Evolutionary conservation across 2,888 invertebrate species (phyloP).

Genomic region (Heliconius aoede): DNA sequence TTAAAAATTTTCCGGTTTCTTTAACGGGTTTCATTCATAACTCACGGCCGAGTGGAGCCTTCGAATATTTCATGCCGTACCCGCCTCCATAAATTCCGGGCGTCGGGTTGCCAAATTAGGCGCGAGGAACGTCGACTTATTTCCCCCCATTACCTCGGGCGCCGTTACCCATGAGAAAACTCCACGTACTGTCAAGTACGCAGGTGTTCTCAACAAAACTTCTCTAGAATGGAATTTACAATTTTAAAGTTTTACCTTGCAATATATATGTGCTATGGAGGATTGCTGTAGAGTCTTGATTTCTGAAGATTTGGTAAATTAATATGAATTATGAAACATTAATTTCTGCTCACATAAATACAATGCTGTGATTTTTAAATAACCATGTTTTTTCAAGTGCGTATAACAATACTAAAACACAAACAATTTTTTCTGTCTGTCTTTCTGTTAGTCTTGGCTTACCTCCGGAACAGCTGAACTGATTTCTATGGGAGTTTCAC

Average conservation of each 20-base stretch:
- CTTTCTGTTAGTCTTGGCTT: too few relatives aligned
- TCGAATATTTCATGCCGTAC: conserved; percentile 82
- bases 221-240: conserved; percentile 54
- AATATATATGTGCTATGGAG: conserved; percentile 41
- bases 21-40: conserved; percentile 84
- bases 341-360: too few relatives aligned
- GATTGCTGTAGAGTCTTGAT: conserved; percentile 41
- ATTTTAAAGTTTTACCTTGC: conserved; percentile 51
- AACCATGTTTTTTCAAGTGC: too few relatives aligned
- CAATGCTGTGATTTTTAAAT: too few relatives aligned
- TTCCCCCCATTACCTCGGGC: conserved; percentile 71
- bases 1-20: conserved; percentile 83
- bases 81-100: conserved; percentile 81
- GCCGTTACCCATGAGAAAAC: conserved; percentile 59
- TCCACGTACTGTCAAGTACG: conserved; percentile 63
- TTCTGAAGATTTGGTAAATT: conserved; percentile 39
- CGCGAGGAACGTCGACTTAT: conserved; percentile 79
- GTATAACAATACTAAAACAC: too few relatives aligned
- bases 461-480: too few relatives aligned
- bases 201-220: conserved; percentile 70
- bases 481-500: too few relatives aligned
- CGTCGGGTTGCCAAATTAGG: conserved; percentile 84
- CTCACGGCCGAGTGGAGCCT: conserved; percentile 81
- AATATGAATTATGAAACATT: neutral
- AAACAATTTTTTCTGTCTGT: too few relatives aligned